Conservation (phyloP, 2,888 invertebrate genomes). For the Pyrgus malvae region DNA sequence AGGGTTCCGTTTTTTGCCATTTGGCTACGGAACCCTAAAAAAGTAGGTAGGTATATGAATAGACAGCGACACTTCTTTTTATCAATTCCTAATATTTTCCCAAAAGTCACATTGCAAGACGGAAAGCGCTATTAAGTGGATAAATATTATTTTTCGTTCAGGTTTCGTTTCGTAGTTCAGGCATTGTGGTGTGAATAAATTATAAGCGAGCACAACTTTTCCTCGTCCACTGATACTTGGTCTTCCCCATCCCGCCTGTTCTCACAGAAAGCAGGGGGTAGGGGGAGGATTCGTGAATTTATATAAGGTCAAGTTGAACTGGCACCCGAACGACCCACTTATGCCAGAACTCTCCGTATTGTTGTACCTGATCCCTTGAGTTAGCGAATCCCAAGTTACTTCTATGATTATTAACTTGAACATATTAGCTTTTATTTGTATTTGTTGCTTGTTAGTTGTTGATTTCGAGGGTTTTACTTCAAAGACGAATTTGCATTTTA, state of each 20-base stretch:
- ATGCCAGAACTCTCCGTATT: slow-evolving; percentile 64
- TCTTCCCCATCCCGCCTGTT: slow-evolving; percentile 45
- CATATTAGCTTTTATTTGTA: slow-evolving; percentile 11
- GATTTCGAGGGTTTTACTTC: neutral
- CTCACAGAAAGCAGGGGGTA: slow-evolving; percentile 23
- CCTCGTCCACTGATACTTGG: slow-evolving; percentile 46
- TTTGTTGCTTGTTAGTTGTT: neutral
- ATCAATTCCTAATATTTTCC: neutral
- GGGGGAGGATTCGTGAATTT: slow-evolving; percentile 49
- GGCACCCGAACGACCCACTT: slow-evolving; percentile 64
- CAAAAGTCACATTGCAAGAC: neutral
- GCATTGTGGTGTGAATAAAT: slow-evolving; percentile 74
- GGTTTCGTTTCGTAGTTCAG: slow-evolving; percentile 43
- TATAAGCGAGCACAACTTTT: slow-evolving; percentile 65
- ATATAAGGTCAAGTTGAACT: slow-evolving; percentile 48
- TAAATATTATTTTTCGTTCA: slow-evolving; percentile 28
- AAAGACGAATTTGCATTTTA: too few relatives aligned
- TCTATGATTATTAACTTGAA: slow-evolving; percentile 59
- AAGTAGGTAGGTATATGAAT: too few relatives aligned
- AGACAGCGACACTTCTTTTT: too few relatives aligned
- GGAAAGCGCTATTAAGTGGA: slow-evolving; percentile 2
- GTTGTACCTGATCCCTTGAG: slow-evolving; percentile 64
- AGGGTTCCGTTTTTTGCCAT: too few relatives aligned
- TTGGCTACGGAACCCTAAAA: too few relatives aligned
- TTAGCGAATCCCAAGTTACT: slow-evolving; percentile 51